Base-by-base conservation (phyloP, 1,140 invertebrate genomes). In the Choristoneura fumiferana region DNA sequence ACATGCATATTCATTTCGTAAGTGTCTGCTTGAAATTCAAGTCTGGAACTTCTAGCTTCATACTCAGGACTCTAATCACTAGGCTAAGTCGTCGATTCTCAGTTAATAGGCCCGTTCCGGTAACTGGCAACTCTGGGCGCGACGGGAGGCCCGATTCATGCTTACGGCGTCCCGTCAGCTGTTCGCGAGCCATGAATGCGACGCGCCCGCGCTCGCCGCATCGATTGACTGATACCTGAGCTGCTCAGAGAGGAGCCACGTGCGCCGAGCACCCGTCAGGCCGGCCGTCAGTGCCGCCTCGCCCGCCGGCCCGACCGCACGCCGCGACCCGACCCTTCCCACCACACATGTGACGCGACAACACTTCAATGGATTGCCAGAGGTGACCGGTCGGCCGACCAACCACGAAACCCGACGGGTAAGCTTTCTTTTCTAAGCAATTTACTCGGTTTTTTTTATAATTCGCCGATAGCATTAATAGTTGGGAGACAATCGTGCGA, bases 101-200 rank as follows among this genome's bases (percentile, higher is more conserved):
- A 29, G 6, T 29, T 29, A 3, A 3, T 29, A 2, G 22, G 22
- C 2, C 2, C 2, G 6, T 3, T 29, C 22, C 22, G 22, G 2
- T 6, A 6, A 2, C 2, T 29, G 22, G 22, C 6, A 29, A 29
- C 22, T 3, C 22, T 29, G 6, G 52, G 38, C 60, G 57, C 58
- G 63, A 49, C 57, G 57, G 58, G 64, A 61, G 64, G 58, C 18
- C 17, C 78, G 72, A 84, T 87, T 87, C 84, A 87, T 87, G 84
- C 82, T 87, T 87, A 87, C 81, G 73, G 70, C 73, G 71, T 29
- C 66, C 68, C 81, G 82, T 84, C 84, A 87, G 84, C 84, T 87
- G 84, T 85, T 87, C 81, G 58, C 62, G 65, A 63, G 65, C 65
- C 73, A 83, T 86, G 84, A 84, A 84, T 84, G 84, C 77, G 76